Conservation (phyloP, 2,888 invertebrate genomes). For the Phengaris alcon region DNA sequence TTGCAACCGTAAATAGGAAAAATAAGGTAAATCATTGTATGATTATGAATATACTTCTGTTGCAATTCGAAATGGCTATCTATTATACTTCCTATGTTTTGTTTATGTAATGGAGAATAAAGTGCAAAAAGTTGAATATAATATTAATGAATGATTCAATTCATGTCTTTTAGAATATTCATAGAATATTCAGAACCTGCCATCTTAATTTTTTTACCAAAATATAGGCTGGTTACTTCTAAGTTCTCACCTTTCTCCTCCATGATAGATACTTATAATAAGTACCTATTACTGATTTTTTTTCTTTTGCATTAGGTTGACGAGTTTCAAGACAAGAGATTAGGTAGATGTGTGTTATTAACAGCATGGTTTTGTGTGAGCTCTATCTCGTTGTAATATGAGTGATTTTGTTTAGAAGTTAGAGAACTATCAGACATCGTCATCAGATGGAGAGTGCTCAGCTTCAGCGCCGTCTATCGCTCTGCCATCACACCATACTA, state of each 20-base stretch:
- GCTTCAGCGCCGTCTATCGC: slow-evolving; percentile 81
- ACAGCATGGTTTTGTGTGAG: slow-evolving; percentile 18
- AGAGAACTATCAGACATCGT: slow-evolving; percentile 73
- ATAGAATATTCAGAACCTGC: too few relatives aligned
- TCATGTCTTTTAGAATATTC: too few relatives aligned
- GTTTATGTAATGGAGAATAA: too few relatives aligned
- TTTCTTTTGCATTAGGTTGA: slow-evolving; percentile 18
- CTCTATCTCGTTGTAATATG: slow-evolving; percentile 29
- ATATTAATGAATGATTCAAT: too few relatives aligned
- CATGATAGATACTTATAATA: background rate
- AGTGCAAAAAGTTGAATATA: too few relatives aligned
- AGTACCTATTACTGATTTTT: background rate
- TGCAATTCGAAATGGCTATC: background rate
- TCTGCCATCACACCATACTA: slow-evolving; percentile 75
- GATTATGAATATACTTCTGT: slow-evolving; percentile 32
- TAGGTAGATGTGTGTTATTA: slow-evolving; percentile 49
- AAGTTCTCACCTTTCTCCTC: background rate
- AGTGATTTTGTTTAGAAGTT: slow-evolving; percentile 62
- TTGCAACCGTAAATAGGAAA: slow-evolving; percentile 56
- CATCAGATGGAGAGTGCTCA: slow-evolving; percentile 83
- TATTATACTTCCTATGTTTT: background rate
- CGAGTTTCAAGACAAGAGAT: slow-evolving; percentile 21
- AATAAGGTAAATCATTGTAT: slow-evolving; percentile 53
- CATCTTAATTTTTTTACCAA: background rate
- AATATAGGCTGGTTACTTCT: background rate